phyloP scores from a whole-genome alignment of 2,888 invertebrate species.

The Machimus rusticus region DNA sequence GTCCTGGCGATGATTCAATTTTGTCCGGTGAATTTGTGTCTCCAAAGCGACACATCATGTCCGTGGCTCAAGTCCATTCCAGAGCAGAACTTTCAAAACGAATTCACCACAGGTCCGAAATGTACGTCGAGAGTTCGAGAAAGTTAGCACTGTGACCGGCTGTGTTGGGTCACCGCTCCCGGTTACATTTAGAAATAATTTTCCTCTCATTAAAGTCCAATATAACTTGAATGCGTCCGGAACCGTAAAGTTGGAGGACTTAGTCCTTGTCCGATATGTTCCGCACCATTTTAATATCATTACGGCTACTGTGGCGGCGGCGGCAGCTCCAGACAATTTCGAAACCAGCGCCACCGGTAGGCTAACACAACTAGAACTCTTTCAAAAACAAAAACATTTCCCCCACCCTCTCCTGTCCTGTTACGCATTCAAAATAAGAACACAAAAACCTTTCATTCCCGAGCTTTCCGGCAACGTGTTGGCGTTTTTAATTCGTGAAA shows the following conservation, averaged over 20 bases:
- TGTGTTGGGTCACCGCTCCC: background rate
- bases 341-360: background rate
- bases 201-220: conserved; percentile 46
- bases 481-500: conserved; percentile 12
- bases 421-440: background rate
- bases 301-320: background rate
- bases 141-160: background rate
- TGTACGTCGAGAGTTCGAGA: background rate
- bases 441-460: background rate
- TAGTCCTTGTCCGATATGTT: conserved; percentile 42
- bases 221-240: conserved; percentile 40
- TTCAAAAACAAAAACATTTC: background rate
- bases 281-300: conserved; percentile 45
- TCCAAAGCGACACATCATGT: conserved; percentile 15
- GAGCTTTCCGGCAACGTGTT: background rate
- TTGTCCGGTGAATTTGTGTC: conserved; percentile 8
- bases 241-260: conserved; percentile 25
- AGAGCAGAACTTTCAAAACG: conserved; percentile 1
- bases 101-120: conserved; percentile 8
- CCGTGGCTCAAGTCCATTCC: background rate
- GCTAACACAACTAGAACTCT: background rate
- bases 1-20: background rate
- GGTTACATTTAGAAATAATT: conserved; percentile 41
- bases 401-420: background rate
- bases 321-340: background rate